phyloP scores from a whole-genome alignment of 2,888 invertebrate species.

The Sesia apiformis region DNA sequence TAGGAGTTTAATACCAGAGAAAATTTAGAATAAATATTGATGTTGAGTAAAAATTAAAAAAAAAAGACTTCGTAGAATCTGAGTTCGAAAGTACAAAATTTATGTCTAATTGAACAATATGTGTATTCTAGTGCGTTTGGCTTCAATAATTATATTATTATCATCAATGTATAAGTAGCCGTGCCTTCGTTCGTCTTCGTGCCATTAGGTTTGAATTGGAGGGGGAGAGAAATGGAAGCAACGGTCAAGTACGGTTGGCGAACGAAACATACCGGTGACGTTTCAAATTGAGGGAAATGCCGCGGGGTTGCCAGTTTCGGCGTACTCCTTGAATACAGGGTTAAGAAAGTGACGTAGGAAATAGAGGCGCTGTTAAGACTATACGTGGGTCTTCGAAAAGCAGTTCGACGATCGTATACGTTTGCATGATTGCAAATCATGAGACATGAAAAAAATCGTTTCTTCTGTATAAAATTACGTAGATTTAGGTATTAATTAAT shows the following conservation, averaged over 20 bases:
- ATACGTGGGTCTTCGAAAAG: conserved; percentile 62
- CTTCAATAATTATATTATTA: conserved; percentile 44
- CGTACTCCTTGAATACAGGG: conserved; percentile 52
- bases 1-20: conserved; percentile 58
- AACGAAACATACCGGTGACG: conserved; percentile 17
- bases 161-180: conserved; percentile 64
- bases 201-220: conserved; percentile 13
- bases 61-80: conserved; percentile 73
- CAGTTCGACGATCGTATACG: conserved; percentile 71
- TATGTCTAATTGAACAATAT: conserved; percentile 62
- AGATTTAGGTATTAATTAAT: conserved; percentile 68
- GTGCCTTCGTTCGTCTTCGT: conserved; percentile 71
- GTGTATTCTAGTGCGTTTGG: conserved; percentile 67
- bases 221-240: background rate
- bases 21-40: conserved; percentile 52
- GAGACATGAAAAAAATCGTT: conserved; percentile 54
- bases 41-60: conserved; percentile 52
- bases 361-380: conserved; percentile 40
- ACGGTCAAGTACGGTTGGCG: conserved; percentile 10
- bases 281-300: conserved; percentile 29
- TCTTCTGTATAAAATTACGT: conserved; percentile 68
- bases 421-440: conserved; percentile 70
- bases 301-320: conserved; percentile 14
- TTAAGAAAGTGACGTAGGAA: conserved; percentile 35
- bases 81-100: conserved; percentile 73